Percentiles rank a stretch among this genome's conserved stretches.
These are phyloP conservation scores for Hiodon tergisus DNA, from an alignment of 2,113 vertebrate genomes.

Conservation along the genomic window DNA sequence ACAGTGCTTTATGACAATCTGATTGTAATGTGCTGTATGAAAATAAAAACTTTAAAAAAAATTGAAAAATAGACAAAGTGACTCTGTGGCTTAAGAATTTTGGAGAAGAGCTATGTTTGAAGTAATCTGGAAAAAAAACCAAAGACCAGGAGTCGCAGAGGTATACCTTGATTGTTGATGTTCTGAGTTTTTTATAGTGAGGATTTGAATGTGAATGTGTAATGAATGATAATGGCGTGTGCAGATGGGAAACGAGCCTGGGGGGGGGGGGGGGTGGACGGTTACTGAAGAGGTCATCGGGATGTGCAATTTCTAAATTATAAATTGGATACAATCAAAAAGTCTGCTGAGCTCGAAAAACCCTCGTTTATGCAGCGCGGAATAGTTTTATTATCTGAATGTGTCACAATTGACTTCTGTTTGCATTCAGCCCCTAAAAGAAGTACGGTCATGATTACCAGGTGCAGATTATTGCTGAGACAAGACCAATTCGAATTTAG, in stretches of 20 bases:
- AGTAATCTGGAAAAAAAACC: neutral
- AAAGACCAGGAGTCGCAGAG: neutral
- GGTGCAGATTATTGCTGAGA: too few relatives aligned
- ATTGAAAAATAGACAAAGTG: too few relatives aligned
- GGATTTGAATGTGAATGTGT: neutral
- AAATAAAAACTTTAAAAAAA: too few relatives aligned
- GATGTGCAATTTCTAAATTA: neutral
- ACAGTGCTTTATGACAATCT: too few relatives aligned
- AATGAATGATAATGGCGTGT: slow-evolving; percentile 7
- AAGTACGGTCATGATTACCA: too few relatives aligned
- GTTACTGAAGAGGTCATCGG: slow-evolving; percentile 1
- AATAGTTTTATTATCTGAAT: too few relatives aligned
- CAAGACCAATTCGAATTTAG: too few relatives aligned
- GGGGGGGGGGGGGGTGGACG: neutral
- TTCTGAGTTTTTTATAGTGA: neutral
- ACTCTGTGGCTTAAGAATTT: too few relatives aligned
- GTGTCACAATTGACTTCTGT: too few relatives aligned
- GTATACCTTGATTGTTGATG: slow-evolving; percentile 1
- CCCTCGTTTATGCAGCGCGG: slow-evolving; percentile 5
- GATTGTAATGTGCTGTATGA: too few relatives aligned
- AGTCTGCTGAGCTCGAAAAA: neutral
- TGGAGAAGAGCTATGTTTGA: neutral
- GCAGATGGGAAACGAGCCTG: neutral
- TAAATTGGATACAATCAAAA: slow-evolving; percentile 6
- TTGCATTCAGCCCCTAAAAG: too few relatives aligned